Evolutionary conservation across 2,888 invertebrate genomes (phyloP), one percentile per base, ranked within the genome.

Genomic region (Entomobrya multifasciata): DNA sequence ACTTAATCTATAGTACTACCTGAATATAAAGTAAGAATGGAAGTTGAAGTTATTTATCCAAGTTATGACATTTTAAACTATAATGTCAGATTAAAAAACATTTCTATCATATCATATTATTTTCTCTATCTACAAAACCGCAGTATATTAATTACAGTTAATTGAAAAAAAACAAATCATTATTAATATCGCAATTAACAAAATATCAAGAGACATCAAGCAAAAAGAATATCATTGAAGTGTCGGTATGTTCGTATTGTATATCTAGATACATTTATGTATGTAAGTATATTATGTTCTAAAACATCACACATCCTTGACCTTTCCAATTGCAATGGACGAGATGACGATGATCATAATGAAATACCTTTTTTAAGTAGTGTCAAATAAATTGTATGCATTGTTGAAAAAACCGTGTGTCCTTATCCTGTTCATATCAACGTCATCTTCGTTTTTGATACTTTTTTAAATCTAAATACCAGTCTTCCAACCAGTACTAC

Each of bases 401-500:
- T 27, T 60, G 60, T n/a, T n/a, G n/a, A n/a, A 60, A 60, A 60
- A 27, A 60, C 4, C 60, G n/a, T 22, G 11, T 15, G 49, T 57
- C 57, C n/a, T 57, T 36, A 36, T 36, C 8, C 36, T 36, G 4
- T 36, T 36, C 36, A 15, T 27, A 60, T 60, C n/a, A n/a, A n/a
- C n/a, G 15, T 27, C 30, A 25, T 57, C 25, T 25, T 57, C 57
- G 20, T 20, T n/a, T n/a, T 52, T 60, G 2, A 22, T 60, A 30
- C n/a, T 27, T 27, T 27, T 20, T n/a, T 17, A 1, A 6, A 52
- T n/a, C n/a, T 52, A 52, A 8, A 67, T 47, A 47, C 72, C 72
- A 72, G 72, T 72, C 72, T 72, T 72, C 15, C 72, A 72, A 47
- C 72, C 20, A 72, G 47, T 22, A 72, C 72, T 49, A 72, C 47